Conservation (phyloP, 2,797 vertebrate genomes). For the Poliocrania exsul region DNA sequence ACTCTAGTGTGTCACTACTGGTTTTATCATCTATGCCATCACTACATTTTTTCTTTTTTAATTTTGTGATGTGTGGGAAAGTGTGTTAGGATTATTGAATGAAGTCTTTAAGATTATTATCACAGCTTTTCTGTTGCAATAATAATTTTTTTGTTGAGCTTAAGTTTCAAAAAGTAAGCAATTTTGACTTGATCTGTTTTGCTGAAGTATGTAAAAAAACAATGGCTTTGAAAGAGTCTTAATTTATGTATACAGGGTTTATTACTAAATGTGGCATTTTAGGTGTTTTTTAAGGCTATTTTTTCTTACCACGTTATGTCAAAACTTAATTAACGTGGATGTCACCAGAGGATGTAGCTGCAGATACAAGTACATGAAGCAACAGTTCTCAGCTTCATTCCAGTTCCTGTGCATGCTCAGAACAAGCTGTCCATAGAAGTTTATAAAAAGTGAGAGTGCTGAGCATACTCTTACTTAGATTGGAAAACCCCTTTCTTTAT, state of each 20-base stretch:
- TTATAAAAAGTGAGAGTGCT: slow-evolving; percentile 36
- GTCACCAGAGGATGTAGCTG: neutral
- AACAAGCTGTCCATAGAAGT: neutral
- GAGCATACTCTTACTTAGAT: neutral
- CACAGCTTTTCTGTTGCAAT: neutral
- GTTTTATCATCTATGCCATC: neutral
- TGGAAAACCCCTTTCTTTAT: slow-evolving; percentile 41
- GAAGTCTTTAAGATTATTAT: neutral
- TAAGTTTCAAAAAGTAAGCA: neutral
- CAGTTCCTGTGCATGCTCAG: neutral
- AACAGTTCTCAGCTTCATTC: neutral
- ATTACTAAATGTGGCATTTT: neutral
- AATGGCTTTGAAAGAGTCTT: neutral
- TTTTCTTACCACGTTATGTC: neutral
- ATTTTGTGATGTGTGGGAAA: neutral
- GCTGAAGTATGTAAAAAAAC: neutral
- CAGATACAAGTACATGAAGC: neutral
- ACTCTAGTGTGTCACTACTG: neutral
- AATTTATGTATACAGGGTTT: neutral
- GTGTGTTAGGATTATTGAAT: neutral
- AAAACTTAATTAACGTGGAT: neutral
- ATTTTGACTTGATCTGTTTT: neutral
- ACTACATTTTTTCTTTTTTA: neutral
- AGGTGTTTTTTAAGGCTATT: slow-evolving; percentile 8
- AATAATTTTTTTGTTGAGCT: neutral